A percentile compares a stretch with the other conserved stretches of the same genome.
Conservation (phyloP, 2,113 vertebrate genomes). For the Cyprinus carpio region DNA sequence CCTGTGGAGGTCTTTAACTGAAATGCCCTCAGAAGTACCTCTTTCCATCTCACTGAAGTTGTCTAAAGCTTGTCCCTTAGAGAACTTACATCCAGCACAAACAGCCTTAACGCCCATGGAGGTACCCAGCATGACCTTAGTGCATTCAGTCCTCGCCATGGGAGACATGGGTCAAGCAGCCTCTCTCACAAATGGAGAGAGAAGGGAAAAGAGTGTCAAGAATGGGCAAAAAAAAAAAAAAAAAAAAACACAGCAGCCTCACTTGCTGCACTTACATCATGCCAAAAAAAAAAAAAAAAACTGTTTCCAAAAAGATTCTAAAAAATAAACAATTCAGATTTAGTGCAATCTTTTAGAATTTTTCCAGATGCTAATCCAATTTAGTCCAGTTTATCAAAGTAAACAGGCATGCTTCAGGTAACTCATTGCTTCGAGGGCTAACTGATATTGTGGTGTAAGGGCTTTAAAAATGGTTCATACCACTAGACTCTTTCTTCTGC, state of each 20-base stretch:
- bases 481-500: slow-evolving; percentile 68
- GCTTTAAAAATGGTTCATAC: slow-evolving; percentile 62
- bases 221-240: neutral
- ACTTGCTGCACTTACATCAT: neutral
- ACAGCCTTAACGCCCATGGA: neutral
- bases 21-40: neutral
- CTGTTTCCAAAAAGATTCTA: too few species aligned
- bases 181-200: neutral
- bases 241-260: neutral
- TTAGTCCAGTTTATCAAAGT: neutral
- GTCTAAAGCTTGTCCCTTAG: neutral
- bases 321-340: neutral
- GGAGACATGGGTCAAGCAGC: neutral
- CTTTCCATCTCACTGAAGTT: neutral
- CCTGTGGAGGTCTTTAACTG: slow-evolving; percentile 1
- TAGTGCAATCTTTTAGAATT: neutral
- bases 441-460: neutral
- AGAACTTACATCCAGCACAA: neutral
- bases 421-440: neutral
- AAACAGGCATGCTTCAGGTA: neutral
- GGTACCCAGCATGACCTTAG: neutral
- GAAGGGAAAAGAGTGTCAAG: slow-evolving; percentile 8
- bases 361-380: neutral
- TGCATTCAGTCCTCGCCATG: slow-evolving; percentile 14
- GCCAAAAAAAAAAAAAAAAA: neutral